Base-by-base conservation (phyloP, 1,140 invertebrate genomes). In the Metaphire vulgaris region DNA sequence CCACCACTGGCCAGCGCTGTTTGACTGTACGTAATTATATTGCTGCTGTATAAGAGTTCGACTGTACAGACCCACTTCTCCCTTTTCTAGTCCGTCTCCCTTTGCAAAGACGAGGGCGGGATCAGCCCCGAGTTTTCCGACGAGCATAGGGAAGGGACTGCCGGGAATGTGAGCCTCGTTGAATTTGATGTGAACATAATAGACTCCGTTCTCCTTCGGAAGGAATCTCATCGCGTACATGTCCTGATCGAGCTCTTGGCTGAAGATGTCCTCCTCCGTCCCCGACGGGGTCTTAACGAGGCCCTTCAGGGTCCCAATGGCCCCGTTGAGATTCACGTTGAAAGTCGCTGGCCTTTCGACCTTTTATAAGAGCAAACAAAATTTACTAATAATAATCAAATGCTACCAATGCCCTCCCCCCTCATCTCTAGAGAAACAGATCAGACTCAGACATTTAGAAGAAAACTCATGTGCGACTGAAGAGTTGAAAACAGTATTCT, bases 81-180 rank as follows among this genome's bases (percentile, higher is more conserved):
- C 85, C 28, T 76, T 75, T 65, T 84, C 83, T n/a, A 86, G 77
- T 41, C 83, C 83, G 1, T 86, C 83, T 32, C 85, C 85, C 69
- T 77, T 77, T 6, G 84, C 85, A 56, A 80, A 81, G 26, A 85
- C 81, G 79, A 84, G 82, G 21, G 84, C 85, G 14, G 85, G 83
- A 77, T 86, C 85, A 34, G 83, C 93, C 75, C 95, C 94, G 78
- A 95, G 93, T 83, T 95, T 94, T 56, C 96, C 96, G 2, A 98
- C 94, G 86, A 96, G 94, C 68, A 98, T 91, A 79, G 93, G 91
- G 86, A 93, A 92, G 0, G 96, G 96, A 71, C 94, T 96, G 79
- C 89, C 94, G 16, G 94, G 92, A 87, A 98, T 98, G 87, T 98
- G 96, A 41, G 97, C 93, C 14, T 95, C 95, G 82, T 97, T 96